Evolutionary conservation across 2,113 vertebrate species (phyloP).

Genomic region (Cardinalis cardinalis): DNA sequence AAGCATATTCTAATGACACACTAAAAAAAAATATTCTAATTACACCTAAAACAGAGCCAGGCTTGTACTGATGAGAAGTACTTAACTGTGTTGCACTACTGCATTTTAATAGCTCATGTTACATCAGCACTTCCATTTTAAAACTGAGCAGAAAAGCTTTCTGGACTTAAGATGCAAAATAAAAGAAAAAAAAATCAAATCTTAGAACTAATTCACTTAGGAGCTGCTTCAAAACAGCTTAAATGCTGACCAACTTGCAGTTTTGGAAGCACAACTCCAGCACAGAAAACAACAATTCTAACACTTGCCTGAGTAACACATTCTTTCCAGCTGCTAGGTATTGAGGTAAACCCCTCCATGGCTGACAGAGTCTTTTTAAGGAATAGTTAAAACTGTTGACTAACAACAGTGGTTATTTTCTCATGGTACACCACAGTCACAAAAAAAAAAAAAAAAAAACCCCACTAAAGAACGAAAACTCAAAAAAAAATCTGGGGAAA

Average conservation of each 20-base stretch:
- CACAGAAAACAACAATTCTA: not conserved
- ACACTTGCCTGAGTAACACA: not conserved
- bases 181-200: not conserved
- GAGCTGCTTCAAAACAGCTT: not conserved
- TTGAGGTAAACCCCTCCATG: not conserved
- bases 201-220: not conserved
- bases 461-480: not conserved
- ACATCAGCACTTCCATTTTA: not conserved
- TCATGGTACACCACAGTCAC: not conserved
- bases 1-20: not conserved
- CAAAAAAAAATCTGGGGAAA: not conserved
- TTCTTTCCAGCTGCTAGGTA: not conserved
- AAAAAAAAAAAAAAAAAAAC: not conserved
- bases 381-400: not conserved
- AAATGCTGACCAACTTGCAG: not conserved
- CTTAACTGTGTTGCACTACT: not conserved
- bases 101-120: not conserved
- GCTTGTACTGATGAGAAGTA: not conserved
- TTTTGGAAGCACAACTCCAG: not conserved
- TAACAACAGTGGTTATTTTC: not conserved
- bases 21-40: not conserved
- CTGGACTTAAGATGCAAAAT: not conserved
- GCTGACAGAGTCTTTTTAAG: not conserved
- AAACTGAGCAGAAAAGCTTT: not conserved
- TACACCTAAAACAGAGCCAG: not conserved